Evolutionary conservation across 2,113 vertebrate species (phyloP).

Genomic region (Phocoena phocoena): DNA sequence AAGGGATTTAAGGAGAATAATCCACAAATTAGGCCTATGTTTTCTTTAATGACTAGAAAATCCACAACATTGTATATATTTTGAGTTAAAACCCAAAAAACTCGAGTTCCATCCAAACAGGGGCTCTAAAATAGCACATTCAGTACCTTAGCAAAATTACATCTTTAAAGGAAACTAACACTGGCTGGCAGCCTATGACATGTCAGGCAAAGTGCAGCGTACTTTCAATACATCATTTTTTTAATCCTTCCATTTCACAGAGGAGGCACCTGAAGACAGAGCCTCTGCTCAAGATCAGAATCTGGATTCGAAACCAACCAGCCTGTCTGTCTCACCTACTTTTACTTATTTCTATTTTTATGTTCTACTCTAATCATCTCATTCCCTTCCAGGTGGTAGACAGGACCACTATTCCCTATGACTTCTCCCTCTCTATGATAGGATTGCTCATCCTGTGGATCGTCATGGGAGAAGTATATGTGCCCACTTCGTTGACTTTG

Average conservation of each 20-base stretch:
- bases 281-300: neutral
- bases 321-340: neutral
- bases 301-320: neutral
- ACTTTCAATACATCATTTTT: neutral
- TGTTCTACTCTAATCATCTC: neutral
- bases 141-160: neutral
- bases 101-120: neutral
- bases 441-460: neutral
- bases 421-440: neutral
- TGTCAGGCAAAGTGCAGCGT: neutral
- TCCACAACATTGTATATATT: neutral
- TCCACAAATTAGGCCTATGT: neutral
- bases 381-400: neutral
- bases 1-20: neutral
- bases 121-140: neutral
- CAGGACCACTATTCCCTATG: neutral
- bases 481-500: neutral
- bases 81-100: conserved; percentile 15
- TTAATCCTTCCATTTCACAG: neutral
- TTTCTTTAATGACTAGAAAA: conserved; percentile 41
- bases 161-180: neutral
- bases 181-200: neutral
- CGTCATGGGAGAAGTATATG: neutral
- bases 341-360: neutral
- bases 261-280: neutral